phyloP scores from a whole-genome alignment of 2,888 invertebrate species.

The Amblyjoppa fuscipennis region DNA sequence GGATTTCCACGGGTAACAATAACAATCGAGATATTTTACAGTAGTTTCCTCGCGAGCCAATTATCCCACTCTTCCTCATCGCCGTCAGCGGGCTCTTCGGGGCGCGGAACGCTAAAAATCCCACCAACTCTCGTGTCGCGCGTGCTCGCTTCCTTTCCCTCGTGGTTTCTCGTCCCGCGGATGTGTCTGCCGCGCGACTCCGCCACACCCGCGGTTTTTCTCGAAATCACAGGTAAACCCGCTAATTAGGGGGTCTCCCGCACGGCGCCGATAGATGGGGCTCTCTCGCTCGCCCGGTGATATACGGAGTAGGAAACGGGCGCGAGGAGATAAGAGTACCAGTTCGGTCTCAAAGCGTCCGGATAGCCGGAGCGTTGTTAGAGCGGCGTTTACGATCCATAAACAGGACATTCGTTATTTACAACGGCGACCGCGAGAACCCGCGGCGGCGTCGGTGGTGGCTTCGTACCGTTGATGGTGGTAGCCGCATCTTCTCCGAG shows the following conservation, averaged over 20 bases:
- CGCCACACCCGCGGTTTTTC: slow-evolving; percentile 42
- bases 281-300: slow-evolving; percentile 67
- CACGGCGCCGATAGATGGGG: slow-evolving; percentile 45
- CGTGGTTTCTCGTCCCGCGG: slow-evolving; percentile 53
- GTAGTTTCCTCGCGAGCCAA: background rate
- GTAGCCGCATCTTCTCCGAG: slow-evolving; percentile 31
- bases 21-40: background rate
- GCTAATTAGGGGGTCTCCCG: slow-evolving; percentile 65
- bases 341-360: slow-evolving; percentile 67
- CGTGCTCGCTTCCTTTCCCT: slow-evolving; percentile 1
- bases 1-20: background rate
- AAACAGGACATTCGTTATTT: slow-evolving; percentile 82
- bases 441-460: slow-evolving; percentile 57
- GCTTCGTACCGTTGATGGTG: slow-evolving; percentile 24
- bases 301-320: slow-evolving; percentile 79
- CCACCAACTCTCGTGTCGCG: slow-evolving; percentile 48
- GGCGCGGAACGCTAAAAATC: slow-evolving; percentile 55
- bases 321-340: slow-evolving; percentile 72
- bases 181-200: slow-evolving; percentile 35
- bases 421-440: slow-evolving; percentile 74
- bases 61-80: background rate
- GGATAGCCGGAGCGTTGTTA: slow-evolving; percentile 74
- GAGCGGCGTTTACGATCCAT: slow-evolving; percentile 82
- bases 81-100: slow-evolving; percentile 16
- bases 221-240: slow-evolving; percentile 64